Conservation (phyloP, 2,113 vertebrate genomes). For the Origma solitaria region DNA sequence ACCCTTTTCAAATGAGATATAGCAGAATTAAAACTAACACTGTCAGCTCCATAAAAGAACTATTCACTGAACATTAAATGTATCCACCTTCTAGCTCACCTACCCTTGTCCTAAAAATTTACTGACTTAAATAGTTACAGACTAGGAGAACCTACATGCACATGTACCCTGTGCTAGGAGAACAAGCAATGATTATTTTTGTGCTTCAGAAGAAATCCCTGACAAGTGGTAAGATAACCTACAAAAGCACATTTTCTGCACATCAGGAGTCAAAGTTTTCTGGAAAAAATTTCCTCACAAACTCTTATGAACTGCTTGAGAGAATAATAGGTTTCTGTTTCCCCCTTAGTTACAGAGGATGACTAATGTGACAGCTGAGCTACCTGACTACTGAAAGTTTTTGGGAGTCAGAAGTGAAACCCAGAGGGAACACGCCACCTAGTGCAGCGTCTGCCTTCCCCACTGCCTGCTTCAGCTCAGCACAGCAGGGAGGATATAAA, state of each 20-base stretch:
- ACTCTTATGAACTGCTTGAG: neutral
- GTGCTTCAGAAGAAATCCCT: neutral
- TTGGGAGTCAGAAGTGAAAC: neutral
- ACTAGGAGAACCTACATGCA: neutral
- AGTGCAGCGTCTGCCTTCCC: neutral
- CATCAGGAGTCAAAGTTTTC: neutral
- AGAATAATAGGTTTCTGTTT: neutral
- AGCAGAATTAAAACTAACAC: neutral
- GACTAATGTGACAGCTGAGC: neutral
- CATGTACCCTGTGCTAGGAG: neutral
- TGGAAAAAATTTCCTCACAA: neutral
- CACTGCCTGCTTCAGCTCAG: neutral
- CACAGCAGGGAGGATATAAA: accelerated
- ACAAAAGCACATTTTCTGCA: neutral
- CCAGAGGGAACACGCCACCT: neutral
- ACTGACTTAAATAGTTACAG: neutral
- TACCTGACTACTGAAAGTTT: neutral
- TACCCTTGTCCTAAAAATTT: neutral
- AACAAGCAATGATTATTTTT: neutral
- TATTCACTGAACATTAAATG: neutral
- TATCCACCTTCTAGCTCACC: neutral
- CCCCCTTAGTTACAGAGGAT: neutral
- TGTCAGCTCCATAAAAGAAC: neutral
- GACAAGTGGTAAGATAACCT: neutral
- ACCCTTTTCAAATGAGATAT: neutral